A percentile compares a stretch with the other conserved stretches of the same genome.
Conservation (phyloP, 2,113 vertebrate genomes). For the Dasypus novemcinctus region DNA sequence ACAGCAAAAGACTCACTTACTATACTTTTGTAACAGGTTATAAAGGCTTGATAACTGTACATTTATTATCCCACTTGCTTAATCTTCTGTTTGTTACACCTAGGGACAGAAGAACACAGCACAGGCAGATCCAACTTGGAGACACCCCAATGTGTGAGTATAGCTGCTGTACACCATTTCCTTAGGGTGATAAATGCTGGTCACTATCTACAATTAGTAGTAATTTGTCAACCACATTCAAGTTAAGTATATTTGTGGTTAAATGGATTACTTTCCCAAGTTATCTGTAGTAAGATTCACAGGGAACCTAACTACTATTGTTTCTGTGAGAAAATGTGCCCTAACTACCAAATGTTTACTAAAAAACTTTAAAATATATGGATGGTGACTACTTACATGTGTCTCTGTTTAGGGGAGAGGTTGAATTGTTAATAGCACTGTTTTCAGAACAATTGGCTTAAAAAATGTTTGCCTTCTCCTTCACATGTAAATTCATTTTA, state of each 20-base stretch:
- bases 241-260: neutral
- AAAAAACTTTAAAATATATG: conserved; percentile 39
- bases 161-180: neutral
- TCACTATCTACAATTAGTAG: neutral
- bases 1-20: conserved; percentile 37
- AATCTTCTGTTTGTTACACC: neutral
- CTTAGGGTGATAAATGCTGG: conserved; percentile 11
- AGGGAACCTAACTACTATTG: neutral
- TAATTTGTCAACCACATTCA: conserved; percentile 10
- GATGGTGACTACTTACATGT: neutral
- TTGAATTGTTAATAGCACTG: conserved; percentile 38
- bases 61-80: neutral
- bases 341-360: conserved; percentile 34
- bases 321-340: conserved; percentile 46
- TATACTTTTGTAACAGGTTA: conserved; percentile 34
- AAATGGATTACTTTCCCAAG: conserved; percentile 16
- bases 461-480: conserved; percentile 49
- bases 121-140: neutral
- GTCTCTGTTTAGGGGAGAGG: conserved; percentile 24
- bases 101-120: conserved; percentile 7
- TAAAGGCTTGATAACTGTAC: conserved; percentile 42
- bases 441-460: conserved; percentile 40
- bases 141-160: neutral
- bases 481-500: conserved; percentile 54
- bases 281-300: neutral